phyloP scores from a whole-genome alignment of 2,113 vertebrate species.

The Myotis brandtii region DNA sequence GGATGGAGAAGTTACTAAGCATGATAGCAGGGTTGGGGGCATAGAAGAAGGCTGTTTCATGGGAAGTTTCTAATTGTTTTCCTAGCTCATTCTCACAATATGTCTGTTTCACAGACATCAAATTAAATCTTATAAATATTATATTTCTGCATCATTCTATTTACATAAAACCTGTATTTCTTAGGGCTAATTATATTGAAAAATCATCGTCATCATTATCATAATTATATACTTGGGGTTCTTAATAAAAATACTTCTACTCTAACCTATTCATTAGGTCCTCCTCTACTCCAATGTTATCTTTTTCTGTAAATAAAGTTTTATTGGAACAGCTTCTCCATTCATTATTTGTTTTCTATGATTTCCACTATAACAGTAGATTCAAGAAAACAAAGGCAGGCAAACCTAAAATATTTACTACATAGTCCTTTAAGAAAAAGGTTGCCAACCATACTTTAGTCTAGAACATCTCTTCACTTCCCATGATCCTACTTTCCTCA shows the following conservation, averaged over 20 bases:
- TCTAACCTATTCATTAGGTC: background rate
- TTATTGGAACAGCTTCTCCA: background rate
- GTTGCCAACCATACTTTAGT: background rate
- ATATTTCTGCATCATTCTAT: background rate
- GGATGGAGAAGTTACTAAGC: background rate
- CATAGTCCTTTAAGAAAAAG: background rate
- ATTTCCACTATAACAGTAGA: background rate
- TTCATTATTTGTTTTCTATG: slow-evolving; percentile 52
- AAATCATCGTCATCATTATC: background rate
- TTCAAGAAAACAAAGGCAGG: background rate
- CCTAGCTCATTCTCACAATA: background rate
- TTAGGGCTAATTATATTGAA: background rate
- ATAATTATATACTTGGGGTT: background rate
- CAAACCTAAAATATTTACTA: background rate
- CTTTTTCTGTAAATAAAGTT: slow-evolving; percentile 27
- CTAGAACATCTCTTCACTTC: background rate
- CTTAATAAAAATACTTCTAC: background rate
- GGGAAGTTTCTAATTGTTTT: background rate
- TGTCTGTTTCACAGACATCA: background rate
- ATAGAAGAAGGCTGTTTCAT: background rate
- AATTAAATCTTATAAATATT: background rate
- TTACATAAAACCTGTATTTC: background rate
- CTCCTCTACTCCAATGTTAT: background rate
- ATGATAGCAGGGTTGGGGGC: background rate
- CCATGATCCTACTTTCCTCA: background rate